These are phyloP conservation scores for Hydrolagus affinis DNA, from an alignment of 2,113 vertebrate species.

Conservation along the genomic window DNA sequence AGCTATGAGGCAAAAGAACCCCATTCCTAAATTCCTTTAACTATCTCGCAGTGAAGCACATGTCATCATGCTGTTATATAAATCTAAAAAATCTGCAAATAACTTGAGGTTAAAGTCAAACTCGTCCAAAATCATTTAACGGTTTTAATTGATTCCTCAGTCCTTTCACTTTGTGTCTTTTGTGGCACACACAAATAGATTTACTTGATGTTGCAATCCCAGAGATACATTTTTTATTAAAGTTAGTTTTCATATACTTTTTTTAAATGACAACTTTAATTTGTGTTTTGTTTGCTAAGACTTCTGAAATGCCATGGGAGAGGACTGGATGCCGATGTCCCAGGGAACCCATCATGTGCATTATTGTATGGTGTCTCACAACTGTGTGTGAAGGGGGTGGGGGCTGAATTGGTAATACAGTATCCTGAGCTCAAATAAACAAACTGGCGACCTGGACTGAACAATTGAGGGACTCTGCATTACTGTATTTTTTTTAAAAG, in stretches of 20 bases:
- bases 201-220: background rate
- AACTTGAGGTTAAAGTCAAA: background rate
- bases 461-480: background rate
- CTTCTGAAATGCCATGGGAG: background rate
- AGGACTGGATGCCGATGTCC: background rate
- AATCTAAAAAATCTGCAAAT: background rate
- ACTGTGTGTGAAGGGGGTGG: background rate
- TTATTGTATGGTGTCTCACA: background rate
- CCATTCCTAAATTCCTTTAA: background rate
- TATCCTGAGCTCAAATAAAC: background rate
- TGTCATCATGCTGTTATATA: background rate
- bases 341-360: background rate
- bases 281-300: background rate
- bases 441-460: background rate
- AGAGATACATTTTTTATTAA: background rate
- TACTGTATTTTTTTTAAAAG: constrained; percentile 4
- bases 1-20: too few relatives aligned
- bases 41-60: background rate
- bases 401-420: background rate
- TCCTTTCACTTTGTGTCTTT: background rate
- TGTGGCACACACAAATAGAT: background rate
- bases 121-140: background rate
- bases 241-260: background rate
- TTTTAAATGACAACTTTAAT: background rate
- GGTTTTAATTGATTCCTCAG: background rate